Conservation (phyloP, 2,113 vertebrate species). For the Microcebus ravelobensis region DNA sequence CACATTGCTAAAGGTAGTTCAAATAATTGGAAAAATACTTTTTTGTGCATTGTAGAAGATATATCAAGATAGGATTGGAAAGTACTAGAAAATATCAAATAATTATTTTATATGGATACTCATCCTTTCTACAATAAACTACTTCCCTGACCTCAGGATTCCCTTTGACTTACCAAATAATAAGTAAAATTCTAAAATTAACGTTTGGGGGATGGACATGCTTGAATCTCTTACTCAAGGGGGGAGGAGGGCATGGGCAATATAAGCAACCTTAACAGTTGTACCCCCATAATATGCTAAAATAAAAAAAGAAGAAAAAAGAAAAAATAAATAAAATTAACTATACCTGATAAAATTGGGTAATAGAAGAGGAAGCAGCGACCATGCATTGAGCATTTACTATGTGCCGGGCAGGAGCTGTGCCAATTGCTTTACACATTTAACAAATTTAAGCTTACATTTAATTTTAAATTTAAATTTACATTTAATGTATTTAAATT, state of each 20-base stretch:
- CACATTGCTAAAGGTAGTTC: constrained; percentile 22
- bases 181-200: constrained; percentile 14
- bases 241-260: too few relatives aligned
- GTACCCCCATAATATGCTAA: too few relatives aligned
- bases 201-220: background rate
- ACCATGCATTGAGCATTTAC: background rate
- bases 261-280: too few relatives aligned
- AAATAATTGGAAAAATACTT: background rate
- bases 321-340: background rate
- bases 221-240: too few relatives aligned
- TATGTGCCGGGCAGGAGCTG: background rate
- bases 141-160: background rate
- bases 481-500: background rate
- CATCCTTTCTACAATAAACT: background rate
- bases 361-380: background rate
- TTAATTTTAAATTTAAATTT: background rate
- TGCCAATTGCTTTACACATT: background rate
- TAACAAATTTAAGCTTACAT: background rate
- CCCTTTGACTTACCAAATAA: constrained; percentile 27
- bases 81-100: constrained; percentile 8
- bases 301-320: too few relatives aligned
- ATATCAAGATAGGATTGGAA: background rate
- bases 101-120: background rate
- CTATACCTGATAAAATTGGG: background rate
- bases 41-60: background rate